Evolutionary conservation across 53 echinoderm and acorn worm genomes (phyloP).

Genomic region (Henricia sp.): DNA sequence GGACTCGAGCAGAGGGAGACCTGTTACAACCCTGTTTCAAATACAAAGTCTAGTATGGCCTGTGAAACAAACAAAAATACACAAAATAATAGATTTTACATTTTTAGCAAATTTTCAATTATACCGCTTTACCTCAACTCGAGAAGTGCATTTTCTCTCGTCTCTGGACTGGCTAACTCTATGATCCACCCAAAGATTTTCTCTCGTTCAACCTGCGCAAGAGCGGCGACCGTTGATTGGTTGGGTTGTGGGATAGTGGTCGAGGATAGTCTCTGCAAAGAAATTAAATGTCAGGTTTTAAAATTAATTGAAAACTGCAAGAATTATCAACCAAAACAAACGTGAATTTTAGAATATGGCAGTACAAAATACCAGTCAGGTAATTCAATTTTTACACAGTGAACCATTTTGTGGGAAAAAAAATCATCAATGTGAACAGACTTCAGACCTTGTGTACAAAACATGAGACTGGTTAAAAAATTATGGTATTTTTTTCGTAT

Average conservation of each 20-base stretch:
- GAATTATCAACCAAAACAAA: not conserved
- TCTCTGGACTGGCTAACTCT: constrained; percentile 90
- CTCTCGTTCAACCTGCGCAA: constrained; percentile 87
- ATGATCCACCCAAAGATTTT: constrained; percentile 98
- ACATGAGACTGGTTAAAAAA: too few species aligned
- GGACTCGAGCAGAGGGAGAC: too few species aligned
- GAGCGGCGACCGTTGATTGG: constrained; percentile 75
- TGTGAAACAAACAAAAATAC: not conserved
- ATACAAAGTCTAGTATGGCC: not conserved
- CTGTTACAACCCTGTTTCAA: too few species aligned
- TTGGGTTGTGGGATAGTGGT: constrained; percentile 61
- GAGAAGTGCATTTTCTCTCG: constrained; percentile 96
- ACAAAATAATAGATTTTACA: not conserved
- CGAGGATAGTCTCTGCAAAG: constrained; percentile 33
- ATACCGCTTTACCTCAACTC: constrained; percentile 82
- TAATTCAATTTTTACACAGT: not conserved
- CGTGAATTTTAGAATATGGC: not conserved
- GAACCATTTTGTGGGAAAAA: not conserved
- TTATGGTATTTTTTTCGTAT: too few species aligned
- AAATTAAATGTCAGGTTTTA: not conserved
- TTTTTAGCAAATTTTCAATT: not conserved
- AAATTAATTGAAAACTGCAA: not conserved
- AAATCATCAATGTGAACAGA: not conserved
- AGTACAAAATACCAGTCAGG: too few species aligned
- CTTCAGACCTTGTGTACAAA: not conserved